Evolutionary conservation across 2,113 vertebrate genomes (phyloP).

Genomic region (Rhagologus leucostigma): DNA sequence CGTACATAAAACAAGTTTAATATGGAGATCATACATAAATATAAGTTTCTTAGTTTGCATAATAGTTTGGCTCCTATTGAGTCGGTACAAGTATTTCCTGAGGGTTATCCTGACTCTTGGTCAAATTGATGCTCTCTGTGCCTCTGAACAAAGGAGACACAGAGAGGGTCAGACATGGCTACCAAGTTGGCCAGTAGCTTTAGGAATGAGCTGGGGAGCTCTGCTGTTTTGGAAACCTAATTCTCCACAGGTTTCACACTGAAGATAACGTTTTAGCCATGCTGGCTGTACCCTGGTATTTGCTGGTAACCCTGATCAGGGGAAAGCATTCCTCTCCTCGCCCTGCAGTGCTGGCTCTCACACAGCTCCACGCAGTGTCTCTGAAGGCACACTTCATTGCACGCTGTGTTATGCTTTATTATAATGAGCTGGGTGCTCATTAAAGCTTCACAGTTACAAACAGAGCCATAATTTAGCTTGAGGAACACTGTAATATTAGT

Average conservation of each 20-base stretch:
- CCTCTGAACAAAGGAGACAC: neutral
- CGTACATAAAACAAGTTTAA: neutral
- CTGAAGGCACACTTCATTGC: neutral
- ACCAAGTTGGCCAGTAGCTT: neutral
- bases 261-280: fast-evolving
- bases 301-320: neutral
- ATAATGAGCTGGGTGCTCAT: neutral
- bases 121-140: neutral
- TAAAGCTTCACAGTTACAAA: neutral
- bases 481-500: neutral
- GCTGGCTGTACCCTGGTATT: neutral
- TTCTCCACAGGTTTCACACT: neutral
- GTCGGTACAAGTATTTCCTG: neutral
- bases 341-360: neutral
- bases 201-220: neutral
- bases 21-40: neutral
- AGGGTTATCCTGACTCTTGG: neutral
- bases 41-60: neutral
- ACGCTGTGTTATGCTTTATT: neutral
- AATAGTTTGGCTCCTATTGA: neutral
- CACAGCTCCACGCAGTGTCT: neutral
- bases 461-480: neutral
- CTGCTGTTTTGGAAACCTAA: neutral
- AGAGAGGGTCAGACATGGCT: neutral
- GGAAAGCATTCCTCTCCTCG: neutral